Conservation (phyloP, 2,113 vertebrate species). For the Ramphastos sulfuratus region DNA sequence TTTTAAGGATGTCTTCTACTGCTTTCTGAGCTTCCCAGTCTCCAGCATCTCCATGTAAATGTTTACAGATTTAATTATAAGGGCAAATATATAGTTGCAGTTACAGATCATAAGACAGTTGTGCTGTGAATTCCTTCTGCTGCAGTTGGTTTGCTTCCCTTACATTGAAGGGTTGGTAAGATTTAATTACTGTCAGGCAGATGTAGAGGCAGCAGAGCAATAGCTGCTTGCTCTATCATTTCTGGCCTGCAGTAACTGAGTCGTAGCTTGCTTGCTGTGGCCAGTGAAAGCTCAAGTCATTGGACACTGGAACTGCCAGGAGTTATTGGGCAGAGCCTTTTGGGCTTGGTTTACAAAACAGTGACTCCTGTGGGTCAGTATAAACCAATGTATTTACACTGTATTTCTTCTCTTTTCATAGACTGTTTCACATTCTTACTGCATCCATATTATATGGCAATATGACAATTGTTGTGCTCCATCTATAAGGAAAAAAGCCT, state of each 20-base stretch:
- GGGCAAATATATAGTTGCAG: constrained; percentile 12
- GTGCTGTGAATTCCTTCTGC: not conserved
- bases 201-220: not conserved
- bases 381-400: not conserved
- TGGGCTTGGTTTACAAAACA: not conserved
- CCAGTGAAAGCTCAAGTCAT: not conserved
- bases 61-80: not conserved
- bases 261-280: not conserved
- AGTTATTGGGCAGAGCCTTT: not conserved
- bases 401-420: not conserved
- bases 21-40: not conserved
- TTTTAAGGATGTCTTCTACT: not conserved
- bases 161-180: not conserved
- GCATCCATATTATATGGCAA: not conserved
- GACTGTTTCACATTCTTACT: not conserved
- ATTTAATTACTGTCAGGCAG: constrained; percentile 17
- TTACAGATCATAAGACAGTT: not conserved
- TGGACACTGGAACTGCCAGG: not conserved
- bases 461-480: not conserved
- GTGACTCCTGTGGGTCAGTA: not conserved
- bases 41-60: not conserved
- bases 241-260: not conserved
- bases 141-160: constrained; percentile 1
- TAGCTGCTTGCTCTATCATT: constrained; percentile 11
- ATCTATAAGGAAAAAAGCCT: not conserved